Base-by-base conservation (phyloP, 2,797 vertebrate genomes). In the Potorous gilbertii region DNA sequence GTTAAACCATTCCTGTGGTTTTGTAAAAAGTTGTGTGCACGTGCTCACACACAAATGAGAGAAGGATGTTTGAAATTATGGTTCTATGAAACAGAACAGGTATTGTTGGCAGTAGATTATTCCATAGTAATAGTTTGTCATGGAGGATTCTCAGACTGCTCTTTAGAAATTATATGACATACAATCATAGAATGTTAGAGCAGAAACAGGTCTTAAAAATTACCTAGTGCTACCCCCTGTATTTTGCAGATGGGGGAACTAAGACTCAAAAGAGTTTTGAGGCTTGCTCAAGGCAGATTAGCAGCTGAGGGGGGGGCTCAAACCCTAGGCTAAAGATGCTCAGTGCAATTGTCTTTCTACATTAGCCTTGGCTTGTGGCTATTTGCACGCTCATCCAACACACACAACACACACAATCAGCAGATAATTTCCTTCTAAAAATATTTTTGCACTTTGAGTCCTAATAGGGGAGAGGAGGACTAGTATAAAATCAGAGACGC, bases 21-120 rank as follows among this genome's bases (percentile, higher is more conserved):
- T 94, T 96, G 91, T 94, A 91, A 93, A 95, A 96, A 95, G 93
- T 95, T 94, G 24, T 95, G 93, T 93, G 96, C 89, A 50, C 92
- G 90, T 50, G 28, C 92, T 96, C 50, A 96, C 95, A 95, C 91
- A 93, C 55, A 92, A 93, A 96, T 97, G 96, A 96, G 94, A 90
- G 90, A 56, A 40, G 28, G 34, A 34, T 18, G 24, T 31, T 52
- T 28, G 56, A 81, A 57, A 59, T 52, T 52, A 40, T 55, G 59
- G 28, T 29, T 81, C 13, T 91, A 1, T 56, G 81, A 56, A 29
- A 91, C 54, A 24, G 6, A 92, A 94, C 92, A 87, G 59, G 62
- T 62, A 54, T 94, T 91, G 62, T 87, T 50, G 21, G 92, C 57
- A 90, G 8, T 50, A 2, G 14, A 56, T 95, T 93, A 50, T 89